phyloP scores from a whole-genome alignment of 2,797 vertebrate species.

The Nothura maculosa region DNA sequence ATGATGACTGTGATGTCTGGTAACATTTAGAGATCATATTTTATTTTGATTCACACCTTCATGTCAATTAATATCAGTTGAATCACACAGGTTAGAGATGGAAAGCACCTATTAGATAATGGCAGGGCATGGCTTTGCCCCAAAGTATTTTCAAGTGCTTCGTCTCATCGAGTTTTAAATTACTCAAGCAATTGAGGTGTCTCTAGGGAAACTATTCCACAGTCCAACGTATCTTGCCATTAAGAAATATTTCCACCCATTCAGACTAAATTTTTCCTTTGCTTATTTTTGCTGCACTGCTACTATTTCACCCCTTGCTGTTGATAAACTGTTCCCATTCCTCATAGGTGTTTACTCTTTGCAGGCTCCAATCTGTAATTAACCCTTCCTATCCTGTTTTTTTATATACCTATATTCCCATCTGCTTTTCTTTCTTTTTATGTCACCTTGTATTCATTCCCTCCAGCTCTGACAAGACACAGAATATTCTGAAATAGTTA shows the following conservation, averaged over 20 bases:
- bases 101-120: slow-evolving; percentile 60
- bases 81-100: not conserved
- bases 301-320: not conserved
- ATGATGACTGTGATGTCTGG: not conserved
- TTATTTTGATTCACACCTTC: slow-evolving; percentile 30
- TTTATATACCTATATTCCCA: not conserved
- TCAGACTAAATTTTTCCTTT: slow-evolving; percentile 24
- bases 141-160: slow-evolving; percentile 21
- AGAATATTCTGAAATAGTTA: not conserved
- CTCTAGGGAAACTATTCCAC: slow-evolving; percentile 28
- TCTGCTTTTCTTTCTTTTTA: not conserved
- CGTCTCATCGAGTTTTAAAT: slow-evolving; percentile 56
- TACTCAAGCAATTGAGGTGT: slow-evolving; percentile 29
- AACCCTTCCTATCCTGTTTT: not conserved
- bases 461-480: not conserved
- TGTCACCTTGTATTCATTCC: not conserved
- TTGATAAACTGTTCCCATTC: not conserved
- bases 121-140: slow-evolving; percentile 24
- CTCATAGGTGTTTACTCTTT: not conserved
- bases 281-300: slow-evolving; percentile 16
- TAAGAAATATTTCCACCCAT: slow-evolving; percentile 53
- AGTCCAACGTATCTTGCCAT: not conserved
- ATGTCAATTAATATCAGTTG: slow-evolving; percentile 23
- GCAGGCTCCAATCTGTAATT: not conserved
- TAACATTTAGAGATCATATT: not conserved